Percentiles rank a stretch among this genome's conserved stretches.
phyloP scores from a whole-genome alignment of 2,888 invertebrate species.

The Campaea margaritaria region DNA sequence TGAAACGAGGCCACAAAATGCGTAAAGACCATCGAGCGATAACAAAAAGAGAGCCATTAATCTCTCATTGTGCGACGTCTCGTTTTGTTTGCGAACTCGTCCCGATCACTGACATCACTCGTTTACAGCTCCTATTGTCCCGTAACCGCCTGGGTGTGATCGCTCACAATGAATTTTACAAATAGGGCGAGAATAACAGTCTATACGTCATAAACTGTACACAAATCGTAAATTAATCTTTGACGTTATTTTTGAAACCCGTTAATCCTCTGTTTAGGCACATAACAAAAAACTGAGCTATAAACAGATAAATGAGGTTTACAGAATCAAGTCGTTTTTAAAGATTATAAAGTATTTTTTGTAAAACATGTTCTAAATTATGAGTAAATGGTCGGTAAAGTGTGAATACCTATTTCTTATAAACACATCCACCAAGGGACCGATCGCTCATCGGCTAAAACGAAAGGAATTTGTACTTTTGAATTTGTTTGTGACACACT shows the following conservation, averaged over 20 bases:
- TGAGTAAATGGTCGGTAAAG: constrained; percentile 20
- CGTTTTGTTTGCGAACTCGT: constrained; percentile 79
- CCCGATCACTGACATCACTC: constrained; percentile 69
- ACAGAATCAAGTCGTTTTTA: too few species aligned
- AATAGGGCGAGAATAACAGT: constrained; percentile 76
- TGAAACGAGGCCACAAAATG: constrained; percentile 81
- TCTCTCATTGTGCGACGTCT: constrained; percentile 79
- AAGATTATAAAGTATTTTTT: too few species aligned
- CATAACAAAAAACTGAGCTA: not conserved
- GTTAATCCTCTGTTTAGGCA: constrained; percentile 22
- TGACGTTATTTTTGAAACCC: constrained; percentile 27
- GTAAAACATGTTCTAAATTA: not conserved
- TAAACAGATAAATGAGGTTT: too few species aligned
- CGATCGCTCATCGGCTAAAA: constrained; percentile 69
- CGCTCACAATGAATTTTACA: constrained; percentile 71
- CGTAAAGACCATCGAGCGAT: constrained; percentile 78
- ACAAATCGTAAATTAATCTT: constrained; percentile 73
- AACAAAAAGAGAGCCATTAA: constrained; percentile 81
- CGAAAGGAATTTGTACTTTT: constrained; percentile 66
- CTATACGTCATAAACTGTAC: constrained; percentile 72
- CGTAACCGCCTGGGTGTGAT: constrained; percentile 80
- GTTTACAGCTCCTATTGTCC: constrained; percentile 75
- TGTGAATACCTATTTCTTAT: constrained; percentile 20
- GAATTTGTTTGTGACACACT: constrained; percentile 52
- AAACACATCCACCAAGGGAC: constrained; percentile 56